Conservation (phyloP, 2,113 vertebrate genomes). For the Leptosomus discolor region DNA sequence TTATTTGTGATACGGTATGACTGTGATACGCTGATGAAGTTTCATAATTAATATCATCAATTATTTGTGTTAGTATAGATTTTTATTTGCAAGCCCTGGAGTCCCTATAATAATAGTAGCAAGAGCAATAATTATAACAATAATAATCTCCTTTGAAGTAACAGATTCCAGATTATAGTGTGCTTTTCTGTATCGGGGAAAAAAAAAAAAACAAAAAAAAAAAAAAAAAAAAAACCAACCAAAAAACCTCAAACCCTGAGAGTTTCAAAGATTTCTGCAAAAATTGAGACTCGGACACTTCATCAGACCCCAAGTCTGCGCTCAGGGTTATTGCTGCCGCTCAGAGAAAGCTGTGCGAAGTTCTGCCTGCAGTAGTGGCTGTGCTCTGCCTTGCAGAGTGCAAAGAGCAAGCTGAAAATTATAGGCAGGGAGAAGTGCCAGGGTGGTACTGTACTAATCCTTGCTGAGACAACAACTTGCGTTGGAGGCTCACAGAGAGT, state of each 20-base stretch:
- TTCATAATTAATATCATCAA: neutral
- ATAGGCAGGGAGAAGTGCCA: slow-evolving; percentile 43
- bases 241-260: neutral
- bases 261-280: neutral
- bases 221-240: too few relatives aligned
- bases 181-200: neutral
- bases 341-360: neutral
- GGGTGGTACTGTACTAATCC: slow-evolving; percentile 45
- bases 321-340: neutral
- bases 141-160: neutral
- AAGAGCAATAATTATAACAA: neutral
- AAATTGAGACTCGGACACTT: neutral
- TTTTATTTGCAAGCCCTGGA: neutral
- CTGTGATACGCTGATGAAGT: neutral
- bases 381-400: slow-evolving; percentile 10
- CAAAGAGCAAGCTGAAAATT: slow-evolving; percentile 56
- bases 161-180: neutral
- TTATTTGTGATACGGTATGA: neutral
- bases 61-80: neutral
- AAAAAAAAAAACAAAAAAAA: neutral
- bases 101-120: neutral
- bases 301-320: neutral
- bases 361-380: neutral
- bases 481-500: neutral
- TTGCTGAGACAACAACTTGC: slow-evolving; percentile 50